Evolutionary conservation across 2,797 vertebrate species (phyloP).

Genomic region (Miichthys miiuy): DNA sequence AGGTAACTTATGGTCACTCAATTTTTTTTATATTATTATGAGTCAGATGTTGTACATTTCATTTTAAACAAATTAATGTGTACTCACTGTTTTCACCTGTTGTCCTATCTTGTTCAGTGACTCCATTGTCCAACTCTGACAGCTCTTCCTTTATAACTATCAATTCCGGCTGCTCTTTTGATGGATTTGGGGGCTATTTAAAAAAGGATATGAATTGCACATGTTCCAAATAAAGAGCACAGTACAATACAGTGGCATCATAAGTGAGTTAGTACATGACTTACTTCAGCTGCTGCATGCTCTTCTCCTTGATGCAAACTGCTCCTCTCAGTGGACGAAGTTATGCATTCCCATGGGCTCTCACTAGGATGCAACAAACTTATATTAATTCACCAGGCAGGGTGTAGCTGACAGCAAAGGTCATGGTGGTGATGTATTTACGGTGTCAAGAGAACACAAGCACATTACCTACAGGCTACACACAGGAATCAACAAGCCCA

Average conservation of each 20-base stretch:
- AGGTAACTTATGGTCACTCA: background rate
- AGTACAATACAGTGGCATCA: too few relatives aligned
- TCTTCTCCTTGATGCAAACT: constrained; percentile 51
- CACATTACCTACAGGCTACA: background rate
- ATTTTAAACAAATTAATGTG: background rate
- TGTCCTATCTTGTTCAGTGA: constrained; percentile 27
- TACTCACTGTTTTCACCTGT: constrained; percentile 74
- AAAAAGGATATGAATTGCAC: background rate
- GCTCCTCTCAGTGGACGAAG: constrained; percentile 54
- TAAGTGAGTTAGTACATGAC: constrained; percentile 3
- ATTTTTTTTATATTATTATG: too few relatives aligned
- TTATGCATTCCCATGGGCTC: constrained; percentile 63
- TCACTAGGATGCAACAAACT: constrained; percentile 64
- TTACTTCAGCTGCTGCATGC: constrained; percentile 54
- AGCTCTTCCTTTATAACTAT: constrained; percentile 82
- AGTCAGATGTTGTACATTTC: background rate
- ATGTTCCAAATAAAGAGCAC: constrained; percentile 5
- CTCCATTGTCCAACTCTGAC: constrained; percentile 61
- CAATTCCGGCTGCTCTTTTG: constrained; percentile 58
- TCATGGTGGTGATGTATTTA: background rate
- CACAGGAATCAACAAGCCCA: constrained; percentile 35
- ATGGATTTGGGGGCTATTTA: constrained; percentile 54
- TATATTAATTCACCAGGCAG: constrained; percentile 11
- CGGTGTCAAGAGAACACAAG: background rate
- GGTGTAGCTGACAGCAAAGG: background rate